Base-by-base conservation (phyloP, 2,888 invertebrate species). In the Noctua pronuba region DNA sequence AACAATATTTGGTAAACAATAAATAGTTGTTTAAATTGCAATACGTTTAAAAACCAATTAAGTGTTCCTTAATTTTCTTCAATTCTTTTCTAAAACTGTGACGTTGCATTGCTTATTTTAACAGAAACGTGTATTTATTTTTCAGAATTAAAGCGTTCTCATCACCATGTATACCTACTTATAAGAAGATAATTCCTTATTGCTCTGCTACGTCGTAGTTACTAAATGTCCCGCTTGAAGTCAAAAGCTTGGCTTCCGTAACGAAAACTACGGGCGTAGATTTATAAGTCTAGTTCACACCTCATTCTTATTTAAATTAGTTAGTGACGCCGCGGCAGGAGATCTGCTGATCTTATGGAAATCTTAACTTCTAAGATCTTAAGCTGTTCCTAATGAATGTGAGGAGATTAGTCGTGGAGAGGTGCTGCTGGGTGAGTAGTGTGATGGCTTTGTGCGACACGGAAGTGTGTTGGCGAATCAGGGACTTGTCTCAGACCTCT, bases 241-340 rank as follows among this genome's bases (percentile, higher is more conserved):
- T 21, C 5, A 4, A 60, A 7, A 21, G 49, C n/a, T 1, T 75
- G 46, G 85, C 1, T 5, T 0, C 21, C 75, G 41, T 21, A n/a
- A 8, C 69, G 28, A 16, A 13, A 24, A 28, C 24, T 58, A 46
- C 2, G 18, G 64, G 16, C 69, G 41, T 38, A n/a, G 44, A 68
- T 73, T 71, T 79, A 73, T 65, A 62, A n/a, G 73, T 41, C 46
- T 65, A 70, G 77, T 88, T 88, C 86, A 80, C 88, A 88, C 84
- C 81, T 79, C 78, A 60, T 87, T 88, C 73, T 52, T 73, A 88
- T 87, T 76, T 24, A 79, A 79, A 81, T 87, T 44, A 55, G 16
- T 64, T 67, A 18, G 68, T 49, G 66, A 38, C 38, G 18, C 44
- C 58, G 31, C 52, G 10, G 18, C 44, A 24, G 55, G 70, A 68